phyloP scores from a whole-genome alignment of 2,113 vertebrate species.

The Conger conger region DNA sequence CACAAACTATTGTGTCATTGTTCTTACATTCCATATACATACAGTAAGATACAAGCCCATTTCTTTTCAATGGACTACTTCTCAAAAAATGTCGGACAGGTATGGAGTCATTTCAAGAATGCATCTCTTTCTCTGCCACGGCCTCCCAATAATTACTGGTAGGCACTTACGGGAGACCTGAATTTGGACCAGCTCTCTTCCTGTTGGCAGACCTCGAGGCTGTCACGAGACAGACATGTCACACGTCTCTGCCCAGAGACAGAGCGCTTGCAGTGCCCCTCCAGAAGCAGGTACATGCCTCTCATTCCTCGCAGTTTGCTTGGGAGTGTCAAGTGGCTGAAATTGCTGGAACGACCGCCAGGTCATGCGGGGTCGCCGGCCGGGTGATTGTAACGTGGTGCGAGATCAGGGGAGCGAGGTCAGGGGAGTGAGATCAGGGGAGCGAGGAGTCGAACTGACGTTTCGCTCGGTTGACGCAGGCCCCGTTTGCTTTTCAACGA shows the following conservation, averaged over 20 bases:
- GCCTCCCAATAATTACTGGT: background rate
- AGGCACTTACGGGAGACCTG: background rate
- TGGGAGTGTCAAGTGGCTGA: conserved; percentile 53
- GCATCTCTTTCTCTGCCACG: background rate
- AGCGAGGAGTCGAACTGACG: background rate
- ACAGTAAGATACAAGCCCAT: background rate
- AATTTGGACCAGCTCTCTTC: background rate
- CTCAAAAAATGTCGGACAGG: background rate
- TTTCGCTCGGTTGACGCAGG: background rate
- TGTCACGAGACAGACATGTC: background rate
- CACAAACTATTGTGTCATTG: background rate
- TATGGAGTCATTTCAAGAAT: background rate
- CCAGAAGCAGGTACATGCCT: conserved; percentile 43
- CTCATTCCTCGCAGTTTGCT: conserved; percentile 59
- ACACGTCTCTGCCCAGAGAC: background rate
- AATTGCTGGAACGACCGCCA: conserved; percentile 36
- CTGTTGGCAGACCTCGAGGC: background rate
- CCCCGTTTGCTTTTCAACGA: background rate
- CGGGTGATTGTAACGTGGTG: conserved; percentile 56
- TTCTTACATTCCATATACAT: background rate
- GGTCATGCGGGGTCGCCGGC: conserved; percentile 52
- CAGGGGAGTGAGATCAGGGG: conserved; percentile 43
- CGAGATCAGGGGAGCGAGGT: conserved; percentile 38
- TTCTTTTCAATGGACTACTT: background rate
- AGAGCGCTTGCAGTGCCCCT: background rate